Evolutionary conservation across 2,797 vertebrate genomes (phyloP), one percentile per base, ranked within the genome.

Genomic region (Lithobates pipiens): DNA sequence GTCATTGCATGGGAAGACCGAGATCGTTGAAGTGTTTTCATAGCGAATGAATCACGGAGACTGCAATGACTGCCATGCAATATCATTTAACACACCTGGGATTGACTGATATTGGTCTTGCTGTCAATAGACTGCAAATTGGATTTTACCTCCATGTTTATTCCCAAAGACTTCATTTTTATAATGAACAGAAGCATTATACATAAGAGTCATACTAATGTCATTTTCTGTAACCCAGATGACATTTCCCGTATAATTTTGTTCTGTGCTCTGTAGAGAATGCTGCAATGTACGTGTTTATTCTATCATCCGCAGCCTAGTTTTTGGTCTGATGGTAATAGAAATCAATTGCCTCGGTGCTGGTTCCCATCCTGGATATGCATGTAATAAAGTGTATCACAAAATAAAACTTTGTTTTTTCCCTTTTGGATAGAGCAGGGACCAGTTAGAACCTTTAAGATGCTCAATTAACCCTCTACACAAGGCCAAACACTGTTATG

Each of bases 141-240:
- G 34, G 13, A 11, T 46, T 46, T 10, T 46, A 13, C 11, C 42
- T 44, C 42, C 44, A 13, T 46, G 44, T 46, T 46, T 46, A 46
- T 46, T 46, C 44, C 44, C 10, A 13, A 46, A 36, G 15, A 36
- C 18, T 29, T 32, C n/a, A 29, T 29, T 70, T 15, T 16, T 68
- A 46, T 82, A 67, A 16, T 32, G 70, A 36, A 25, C 61, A n/a
- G 15, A 23, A 65, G 3, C 13, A 27, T 54, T 50, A 73, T 29
- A 65, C 36, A 61, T 3, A n/a, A 81, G 57, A 61, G 83, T 32
- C 50, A 78, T 15, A 36, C 25, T 15, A 85, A 85, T 79, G 29
- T 71, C 39, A 85, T 79, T 16, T 63, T 25, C 54, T 85, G 32
- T 25, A 36, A 34, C 83, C 83, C 34, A 21, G n/a, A 27, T 79